Conservation (phyloP, 2,888 invertebrate genomes). For the Glomeris marginata region DNA sequence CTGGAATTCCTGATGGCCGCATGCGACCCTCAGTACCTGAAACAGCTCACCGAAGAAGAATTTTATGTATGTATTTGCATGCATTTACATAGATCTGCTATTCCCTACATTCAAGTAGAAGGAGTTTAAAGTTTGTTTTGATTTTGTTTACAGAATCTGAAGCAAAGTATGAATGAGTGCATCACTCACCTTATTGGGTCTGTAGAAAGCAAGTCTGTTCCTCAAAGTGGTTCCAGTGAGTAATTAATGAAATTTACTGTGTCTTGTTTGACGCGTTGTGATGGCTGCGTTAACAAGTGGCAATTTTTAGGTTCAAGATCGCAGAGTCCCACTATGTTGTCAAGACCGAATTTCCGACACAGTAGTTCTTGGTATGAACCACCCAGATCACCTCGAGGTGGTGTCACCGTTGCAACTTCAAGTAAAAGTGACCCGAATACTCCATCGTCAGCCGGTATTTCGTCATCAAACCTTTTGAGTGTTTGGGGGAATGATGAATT, state of each 20-base stretch:
- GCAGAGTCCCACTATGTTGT: conserved; percentile 11
- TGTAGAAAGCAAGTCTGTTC: conserved; percentile 24
- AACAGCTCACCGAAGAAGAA: conserved; percentile 55
- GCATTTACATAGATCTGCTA: not conserved
- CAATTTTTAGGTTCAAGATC: conserved; percentile 10
- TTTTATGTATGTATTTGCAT: conserved; percentile 44
- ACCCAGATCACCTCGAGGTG: not conserved
- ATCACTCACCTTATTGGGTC: conserved; percentile 72
- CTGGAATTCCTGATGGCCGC: conserved; percentile 71
- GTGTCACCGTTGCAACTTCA: too few relatives aligned
- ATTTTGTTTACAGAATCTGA: conserved; percentile 39
- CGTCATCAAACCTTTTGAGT: not conserved
- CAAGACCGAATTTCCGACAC: conserved; percentile 8
- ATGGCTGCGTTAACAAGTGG: too few relatives aligned
- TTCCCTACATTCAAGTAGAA: conserved; percentile 1
- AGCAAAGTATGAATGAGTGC: conserved; percentile 64
- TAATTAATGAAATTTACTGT: not conserved
- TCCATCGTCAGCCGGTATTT: not conserved
- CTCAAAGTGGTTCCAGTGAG: not conserved
- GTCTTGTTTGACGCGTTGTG: too few relatives aligned
- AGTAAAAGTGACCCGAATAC: conserved; percentile 2
- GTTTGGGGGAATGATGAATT: too few relatives aligned
- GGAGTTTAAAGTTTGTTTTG: not conserved
- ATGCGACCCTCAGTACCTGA: conserved; percentile 68
- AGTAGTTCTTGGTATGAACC: conserved; percentile 6